These are phyloP conservation scores for Lycocerus yunnanus DNA, from an alignment of 2,888 invertebrate species.

Conservation along the genomic window DNA sequence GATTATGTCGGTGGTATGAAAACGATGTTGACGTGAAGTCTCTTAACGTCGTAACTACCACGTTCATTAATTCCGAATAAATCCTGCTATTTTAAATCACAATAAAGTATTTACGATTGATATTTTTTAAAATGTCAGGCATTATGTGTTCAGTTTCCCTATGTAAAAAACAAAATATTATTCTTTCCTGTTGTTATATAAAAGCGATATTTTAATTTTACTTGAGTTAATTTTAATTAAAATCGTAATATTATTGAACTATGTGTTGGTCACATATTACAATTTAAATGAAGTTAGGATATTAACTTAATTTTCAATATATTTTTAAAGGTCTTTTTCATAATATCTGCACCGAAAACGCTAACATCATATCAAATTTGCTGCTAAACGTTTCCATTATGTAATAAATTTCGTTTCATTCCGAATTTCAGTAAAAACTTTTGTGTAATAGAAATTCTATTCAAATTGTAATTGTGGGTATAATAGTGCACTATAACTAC, in stretches of 20 bases:
- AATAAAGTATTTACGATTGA: background rate
- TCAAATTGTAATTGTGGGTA: background rate
- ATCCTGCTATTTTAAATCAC: background rate
- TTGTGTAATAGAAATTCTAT: background rate
- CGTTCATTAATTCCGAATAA: slow-evolving; percentile 6
- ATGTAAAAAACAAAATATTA: background rate
- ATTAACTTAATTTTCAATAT: background rate
- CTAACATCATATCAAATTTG: background rate
- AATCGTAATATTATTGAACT: too few relatives aligned
- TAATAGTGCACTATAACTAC: background rate
- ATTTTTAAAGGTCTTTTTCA: background rate
- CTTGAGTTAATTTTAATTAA: too few relatives aligned
- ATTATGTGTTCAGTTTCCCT: background rate
- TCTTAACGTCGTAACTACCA: slow-evolving; percentile 11
- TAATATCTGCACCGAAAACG: background rate
- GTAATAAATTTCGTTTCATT: background rate
- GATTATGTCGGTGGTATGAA: slow-evolving; percentile 23
- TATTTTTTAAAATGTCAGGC: background rate
- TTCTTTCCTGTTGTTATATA: background rate
- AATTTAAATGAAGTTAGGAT: background rate
- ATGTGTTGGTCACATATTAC: too few relatives aligned
- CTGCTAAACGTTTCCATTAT: background rate
- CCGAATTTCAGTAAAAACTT: background rate
- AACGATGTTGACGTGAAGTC: slow-evolving; percentile 26
- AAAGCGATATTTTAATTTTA: background rate